Evolutionary conservation across 64 coral and sea anemone species (phyloP).

Genomic region (Stichodactyla mertensii): DNA sequence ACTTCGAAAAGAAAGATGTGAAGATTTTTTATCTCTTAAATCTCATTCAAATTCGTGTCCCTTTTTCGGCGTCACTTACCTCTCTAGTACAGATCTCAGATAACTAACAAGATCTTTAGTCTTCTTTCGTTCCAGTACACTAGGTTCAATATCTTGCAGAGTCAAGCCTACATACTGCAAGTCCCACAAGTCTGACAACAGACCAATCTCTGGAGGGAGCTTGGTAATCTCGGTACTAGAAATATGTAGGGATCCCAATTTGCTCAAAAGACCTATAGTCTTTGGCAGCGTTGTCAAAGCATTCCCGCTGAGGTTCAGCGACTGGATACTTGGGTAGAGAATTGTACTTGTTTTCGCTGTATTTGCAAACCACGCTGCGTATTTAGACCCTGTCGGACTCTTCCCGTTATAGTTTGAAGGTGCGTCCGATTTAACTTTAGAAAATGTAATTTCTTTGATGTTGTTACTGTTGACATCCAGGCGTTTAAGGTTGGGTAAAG

Average conservation of each 20-base stretch:
- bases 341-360: constrained; percentile 26
- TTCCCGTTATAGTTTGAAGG: neutral
- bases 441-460: constrained; percentile 64
- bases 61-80: constrained; percentile 20
- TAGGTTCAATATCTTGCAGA: constrained; percentile 75
- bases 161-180: constrained; percentile 77
- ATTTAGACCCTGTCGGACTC: neutral
- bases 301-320: constrained; percentile 70
- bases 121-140: constrained; percentile 85
- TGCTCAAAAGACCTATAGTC: constrained; percentile 66
- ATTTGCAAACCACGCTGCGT: constrained; percentile 25
- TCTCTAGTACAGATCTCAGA: constrained; percentile 86
- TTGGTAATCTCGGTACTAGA: constrained; percentile 64
- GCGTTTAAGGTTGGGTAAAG: constrained; percentile 63
- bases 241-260: constrained; percentile 82
- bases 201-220: constrained; percentile 78
- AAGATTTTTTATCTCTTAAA: too few species aligned
- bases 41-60: too few species aligned
- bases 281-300: constrained; percentile 47
- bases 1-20: too few species aligned
- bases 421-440: neutral
- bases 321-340: constrained; percentile 80
- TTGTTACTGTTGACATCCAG: constrained; percentile 83
- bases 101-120: constrained; percentile 94
- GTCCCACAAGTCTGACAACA: constrained; percentile 88